A percentile compares a stretch with the other conserved stretches of the same genome.
Evolutionary conservation across 2,888 invertebrate species (phyloP).

Genomic region (Trissolcus japonicus): DNA sequence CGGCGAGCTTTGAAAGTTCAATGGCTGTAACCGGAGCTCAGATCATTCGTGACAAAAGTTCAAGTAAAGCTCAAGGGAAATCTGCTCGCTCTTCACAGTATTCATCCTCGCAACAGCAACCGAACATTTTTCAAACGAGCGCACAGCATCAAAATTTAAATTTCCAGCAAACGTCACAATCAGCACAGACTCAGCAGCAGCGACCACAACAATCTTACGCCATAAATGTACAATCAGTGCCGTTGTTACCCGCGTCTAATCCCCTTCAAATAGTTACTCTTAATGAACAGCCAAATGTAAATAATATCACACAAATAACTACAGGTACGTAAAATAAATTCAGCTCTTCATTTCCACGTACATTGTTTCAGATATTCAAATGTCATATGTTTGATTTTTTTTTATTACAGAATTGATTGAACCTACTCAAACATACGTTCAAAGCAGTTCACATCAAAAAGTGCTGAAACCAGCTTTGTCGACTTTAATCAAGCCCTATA

Average conservation of each 20-base stretch:
- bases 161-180: slow-evolving; percentile 60
- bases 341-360: neutral
- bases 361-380: too few species aligned
- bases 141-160: slow-evolving; percentile 64
- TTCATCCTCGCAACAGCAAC: slow-evolving; percentile 58
- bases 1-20: slow-evolving; percentile 60
- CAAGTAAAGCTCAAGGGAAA: slow-evolving; percentile 63
- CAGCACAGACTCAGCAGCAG: slow-evolving; percentile 43
- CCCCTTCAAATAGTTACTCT: slow-evolving; percentile 63
- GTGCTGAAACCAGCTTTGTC: slow-evolving; percentile 62
- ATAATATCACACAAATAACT: slow-evolving; percentile 54
- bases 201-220: slow-evolving; percentile 64
- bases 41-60: slow-evolving; percentile 63
- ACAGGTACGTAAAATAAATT: slow-evolving; percentile 21
- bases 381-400: neutral
- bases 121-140: slow-evolving; percentile 61
- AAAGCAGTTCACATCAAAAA: slow-evolving; percentile 55
- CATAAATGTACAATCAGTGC: slow-evolving; percentile 68
- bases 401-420: slow-evolving; percentile 56
- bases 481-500: slow-evolving; percentile 67
- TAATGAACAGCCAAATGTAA: slow-evolving; percentile 62
- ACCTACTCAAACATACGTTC: slow-evolving; percentile 62
- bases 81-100: slow-evolving; percentile 62
- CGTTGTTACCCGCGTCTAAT: slow-evolving; percentile 62
- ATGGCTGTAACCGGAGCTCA: slow-evolving; percentile 54